phyloP scores from a whole-genome alignment of 1,140 invertebrate species.

The Aphaenogaster rudis region DNA sequence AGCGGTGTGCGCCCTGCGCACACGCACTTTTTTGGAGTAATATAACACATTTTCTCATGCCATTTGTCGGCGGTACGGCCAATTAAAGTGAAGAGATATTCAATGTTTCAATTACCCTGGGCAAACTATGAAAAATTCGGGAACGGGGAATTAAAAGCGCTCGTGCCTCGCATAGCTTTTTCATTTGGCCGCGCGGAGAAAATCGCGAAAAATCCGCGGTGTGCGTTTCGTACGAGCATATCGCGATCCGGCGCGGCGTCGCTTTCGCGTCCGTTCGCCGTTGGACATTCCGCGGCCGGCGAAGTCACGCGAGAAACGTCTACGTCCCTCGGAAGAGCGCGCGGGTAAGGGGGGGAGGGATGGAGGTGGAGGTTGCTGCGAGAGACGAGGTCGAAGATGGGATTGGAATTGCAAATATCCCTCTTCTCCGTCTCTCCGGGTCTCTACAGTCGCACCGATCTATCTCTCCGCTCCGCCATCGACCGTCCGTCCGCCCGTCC shows the following conservation, averaged over 20 bases:
- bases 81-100: constrained; percentile 21
- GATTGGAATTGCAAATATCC: constrained; percentile 78
- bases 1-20: neutral
- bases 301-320: constrained; percentile 72
- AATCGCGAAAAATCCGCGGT: constrained; percentile 36
- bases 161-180: neutral
- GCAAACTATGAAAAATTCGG: constrained; percentile 1
- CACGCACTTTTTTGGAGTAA: neutral
- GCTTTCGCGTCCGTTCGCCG: constrained; percentile 63
- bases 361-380: constrained; percentile 35
- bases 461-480: constrained; percentile 59
- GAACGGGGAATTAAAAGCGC: constrained; percentile 3
- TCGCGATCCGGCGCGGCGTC: constrained; percentile 21
- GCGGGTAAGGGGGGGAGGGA: constrained; percentile 5
- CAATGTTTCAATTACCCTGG: constrained; percentile 1
- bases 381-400: constrained; percentile 75
- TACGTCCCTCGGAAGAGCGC: constrained; percentile 34
- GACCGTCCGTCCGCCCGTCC: constrained; percentile 29
- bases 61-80: neutral
- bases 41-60: neutral
- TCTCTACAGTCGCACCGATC: constrained; percentile 51
- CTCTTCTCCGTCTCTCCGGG: constrained; percentile 63
- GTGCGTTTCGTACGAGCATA: neutral
- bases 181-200: neutral
- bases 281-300: constrained; percentile 63